Percentiles rank a stretch among this genome's conserved stretches.
These are phyloP conservation scores for Popillia japonica DNA, from an alignment of 1,140 invertebrate species.

Conservation along the genomic window DNA sequence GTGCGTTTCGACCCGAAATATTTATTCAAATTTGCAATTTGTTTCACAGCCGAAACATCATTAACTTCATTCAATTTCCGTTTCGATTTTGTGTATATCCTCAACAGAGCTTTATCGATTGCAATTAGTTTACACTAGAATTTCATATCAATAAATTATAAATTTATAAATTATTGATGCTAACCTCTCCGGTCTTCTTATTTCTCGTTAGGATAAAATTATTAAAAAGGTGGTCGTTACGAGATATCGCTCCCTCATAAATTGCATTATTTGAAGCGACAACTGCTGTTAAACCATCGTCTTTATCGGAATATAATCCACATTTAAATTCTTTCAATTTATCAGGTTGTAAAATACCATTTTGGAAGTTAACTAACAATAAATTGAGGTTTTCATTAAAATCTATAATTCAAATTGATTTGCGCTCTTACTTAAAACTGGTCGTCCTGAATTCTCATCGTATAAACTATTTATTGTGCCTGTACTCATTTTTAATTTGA, in stretches of 20 bases:
- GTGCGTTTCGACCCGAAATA: conserved; percentile 65
- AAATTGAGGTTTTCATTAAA: neutral
- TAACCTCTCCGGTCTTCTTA: conserved; percentile 47
- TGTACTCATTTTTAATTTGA: conserved; percentile 17
- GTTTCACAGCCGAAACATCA: conserved; percentile 7
- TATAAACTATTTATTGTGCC: neutral
- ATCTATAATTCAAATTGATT: neutral
- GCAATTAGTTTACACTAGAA: conserved; percentile 41
- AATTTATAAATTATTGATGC: neutral
- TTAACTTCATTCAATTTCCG: conserved; percentile 31
- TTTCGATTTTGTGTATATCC: conserved; percentile 26
- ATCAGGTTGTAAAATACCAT: conserved; percentile 47
- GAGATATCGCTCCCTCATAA: conserved; percentile 48
- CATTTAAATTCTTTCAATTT: conserved; percentile 46
- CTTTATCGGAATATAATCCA: conserved; percentile 44
- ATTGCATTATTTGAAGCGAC: conserved; percentile 47
- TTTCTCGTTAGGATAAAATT: conserved; percentile 51
- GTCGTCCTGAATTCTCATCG: neutral
- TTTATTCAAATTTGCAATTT: conserved; percentile 59
- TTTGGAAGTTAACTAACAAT: conserved; percentile 53
- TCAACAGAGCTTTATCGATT: conserved; percentile 42
- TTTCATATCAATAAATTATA: neutral
- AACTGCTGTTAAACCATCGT: conserved; percentile 45
- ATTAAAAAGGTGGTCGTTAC: conserved; percentile 47
- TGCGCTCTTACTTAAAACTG: conserved; percentile 18